Conservation (phyloP, 2,113 vertebrate species). For the Pseudopodoces humilis region DNA sequence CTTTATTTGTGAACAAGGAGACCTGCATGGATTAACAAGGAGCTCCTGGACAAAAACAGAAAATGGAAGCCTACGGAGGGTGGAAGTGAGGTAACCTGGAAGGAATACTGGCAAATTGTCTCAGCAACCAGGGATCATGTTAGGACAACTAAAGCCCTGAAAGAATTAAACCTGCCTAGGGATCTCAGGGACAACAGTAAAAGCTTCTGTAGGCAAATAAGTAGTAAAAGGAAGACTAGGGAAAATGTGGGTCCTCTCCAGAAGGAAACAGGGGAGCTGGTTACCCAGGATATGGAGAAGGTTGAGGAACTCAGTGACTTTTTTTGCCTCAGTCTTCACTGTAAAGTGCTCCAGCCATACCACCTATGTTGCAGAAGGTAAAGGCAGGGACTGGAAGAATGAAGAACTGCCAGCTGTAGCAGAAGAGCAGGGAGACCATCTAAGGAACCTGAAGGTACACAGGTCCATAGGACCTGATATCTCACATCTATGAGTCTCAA, state of each 20-base stretch:
- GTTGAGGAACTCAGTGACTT: background rate
- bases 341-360: background rate
- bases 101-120: background rate
- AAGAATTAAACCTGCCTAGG: background rate
- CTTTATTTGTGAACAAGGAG: background rate
- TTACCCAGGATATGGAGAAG: background rate
- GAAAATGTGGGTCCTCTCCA: background rate
- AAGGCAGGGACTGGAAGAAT: background rate
- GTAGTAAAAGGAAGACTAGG: background rate
- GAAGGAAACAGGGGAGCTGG: accelerated
- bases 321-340: background rate
- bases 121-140: background rate
- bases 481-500: background rate
- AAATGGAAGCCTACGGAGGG: background rate
- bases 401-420: background rate
- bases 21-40: background rate
- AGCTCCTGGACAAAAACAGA: background rate
- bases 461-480: background rate
- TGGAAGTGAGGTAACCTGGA: background rate
- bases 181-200: background rate
- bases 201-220: background rate
- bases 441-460: background rate
- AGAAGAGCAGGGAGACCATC: background rate
- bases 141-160: background rate
- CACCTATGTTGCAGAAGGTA: background rate